A percentile compares a stretch with the other conserved stretches of the same genome.
phyloP scores from a whole-genome alignment of 2,113 vertebrate species.

The Collichthys lucidus region DNA sequence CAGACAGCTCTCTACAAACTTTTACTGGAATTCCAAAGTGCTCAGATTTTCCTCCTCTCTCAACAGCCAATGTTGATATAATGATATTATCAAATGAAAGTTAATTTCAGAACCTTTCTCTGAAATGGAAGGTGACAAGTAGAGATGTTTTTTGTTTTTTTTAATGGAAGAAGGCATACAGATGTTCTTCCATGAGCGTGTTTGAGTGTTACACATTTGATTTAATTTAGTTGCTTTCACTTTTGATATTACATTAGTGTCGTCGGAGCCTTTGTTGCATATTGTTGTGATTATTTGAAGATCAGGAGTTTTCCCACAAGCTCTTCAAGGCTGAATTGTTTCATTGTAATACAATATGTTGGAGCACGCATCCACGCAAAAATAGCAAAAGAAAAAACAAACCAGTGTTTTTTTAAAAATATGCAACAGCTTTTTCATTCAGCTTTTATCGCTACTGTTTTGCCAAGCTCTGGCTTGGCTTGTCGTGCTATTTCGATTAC shows the following conservation, averaged over 20 bases:
- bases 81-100: neutral
- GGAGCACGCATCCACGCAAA: neutral
- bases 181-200: neutral
- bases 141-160: neutral
- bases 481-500: neutral
- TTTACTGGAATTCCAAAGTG: neutral
- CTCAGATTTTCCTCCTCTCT: neutral
- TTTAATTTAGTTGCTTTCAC: neutral
- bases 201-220: neutral
- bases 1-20: neutral
- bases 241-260: neutral
- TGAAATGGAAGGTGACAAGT: neutral
- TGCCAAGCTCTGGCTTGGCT: neutral
- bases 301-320: neutral
- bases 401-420: neutral
- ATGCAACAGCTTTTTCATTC: neutral
- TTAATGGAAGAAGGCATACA: neutral
- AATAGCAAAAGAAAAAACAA: neutral
- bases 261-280: neutral
- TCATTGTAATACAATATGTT: neutral
- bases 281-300: conserved; percentile 11
- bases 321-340: neutral
- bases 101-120: neutral
- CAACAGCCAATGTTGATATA: neutral
- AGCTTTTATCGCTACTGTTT: neutral